Base-by-base conservation (phyloP, 2,888 invertebrate species). In the Tricholauxania praeusta region DNA sequence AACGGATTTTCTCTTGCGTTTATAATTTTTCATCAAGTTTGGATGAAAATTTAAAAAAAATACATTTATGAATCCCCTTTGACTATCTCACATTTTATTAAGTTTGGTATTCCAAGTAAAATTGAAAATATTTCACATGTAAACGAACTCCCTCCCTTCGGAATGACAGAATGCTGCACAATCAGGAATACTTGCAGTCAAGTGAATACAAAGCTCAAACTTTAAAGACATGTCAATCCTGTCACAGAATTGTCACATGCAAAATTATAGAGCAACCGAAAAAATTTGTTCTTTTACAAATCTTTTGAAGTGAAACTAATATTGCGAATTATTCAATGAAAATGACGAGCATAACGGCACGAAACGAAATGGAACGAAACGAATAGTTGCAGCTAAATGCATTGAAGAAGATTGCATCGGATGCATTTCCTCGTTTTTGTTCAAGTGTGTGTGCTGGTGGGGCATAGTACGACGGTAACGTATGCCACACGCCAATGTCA, bases 291-390 rank as follows among this genome's bases (percentile, higher is more conserved):
- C 19, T 49, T 60, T 69, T 48, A 59, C 60, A 59, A 59, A 57
- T 57, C 14, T 15, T 12, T 22, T 12, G 48, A 63, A 66, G 59
- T 47, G 39, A 28, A 48, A 14, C 67, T 53, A 68, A 68, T 72
- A 55, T 48, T 59, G 49, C 62, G 48, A 59, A 57, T 67, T 71
- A 47, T 71, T 47, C 69, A 69, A 59, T 69, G 69, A 59, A 53
- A 64, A 47, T 55, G 55, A 17, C 57, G 67, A 55, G 15, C 55
- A 55, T n/a, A n/a, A 32, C 39, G 10, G 39, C 39, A 39, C 10
- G 39, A 39, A 39, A 39, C 39, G 39, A 39, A 39, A 39, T 39
- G 39, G 39, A 39, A 39, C 8, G 39, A 39, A 39, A 39, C 39
- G 39, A 39, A 39, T 39, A 19, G 55, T 39, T 22, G 32, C 65